Conservation (phyloP, 2,888 invertebrate species). For the Phyllotreta cruciferae region DNA sequence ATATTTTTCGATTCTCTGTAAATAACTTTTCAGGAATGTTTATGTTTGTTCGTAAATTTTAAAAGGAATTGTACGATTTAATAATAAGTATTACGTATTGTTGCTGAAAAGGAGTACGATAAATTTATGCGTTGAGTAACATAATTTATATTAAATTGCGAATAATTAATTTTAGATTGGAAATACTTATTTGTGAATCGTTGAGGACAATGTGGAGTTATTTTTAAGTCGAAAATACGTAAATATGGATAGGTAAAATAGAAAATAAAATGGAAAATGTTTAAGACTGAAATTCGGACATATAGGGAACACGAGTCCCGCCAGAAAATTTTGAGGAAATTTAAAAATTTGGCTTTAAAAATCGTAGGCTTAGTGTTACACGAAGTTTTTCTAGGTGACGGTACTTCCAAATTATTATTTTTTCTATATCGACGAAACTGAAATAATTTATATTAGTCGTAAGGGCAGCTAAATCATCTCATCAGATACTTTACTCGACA, state of each 20-base stretch:
- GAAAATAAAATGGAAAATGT: conserved; percentile 28
- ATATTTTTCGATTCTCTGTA: conserved; percentile 42
- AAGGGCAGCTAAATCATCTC: conserved; percentile 2
- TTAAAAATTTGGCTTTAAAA: conserved; percentile 37
- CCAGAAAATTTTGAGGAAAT: conserved; percentile 30
- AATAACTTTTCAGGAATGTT: conserved; percentile 33
- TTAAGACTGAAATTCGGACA: conserved; percentile 42
- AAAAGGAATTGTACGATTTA: background rate
- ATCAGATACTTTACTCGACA: too few species aligned
- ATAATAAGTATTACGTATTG: conserved; percentile 1
- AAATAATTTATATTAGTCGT: conserved; percentile 4
- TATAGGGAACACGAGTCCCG: conserved; percentile 36
- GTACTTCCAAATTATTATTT: conserved; percentile 19
- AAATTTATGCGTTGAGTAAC: too few species aligned
- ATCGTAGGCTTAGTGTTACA: conserved; percentile 28
- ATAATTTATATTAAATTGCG: too few species aligned
- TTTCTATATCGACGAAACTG: conserved; percentile 1
- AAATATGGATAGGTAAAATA: conserved; percentile 27
- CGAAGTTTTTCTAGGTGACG: conserved; percentile 21
- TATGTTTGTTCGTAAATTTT: background rate
- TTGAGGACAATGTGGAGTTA: background rate
- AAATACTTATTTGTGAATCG: conserved; percentile 8
- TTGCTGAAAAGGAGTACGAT: too few species aligned
- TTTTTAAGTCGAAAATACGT: conserved; percentile 22
- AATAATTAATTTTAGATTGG: background rate